Evolutionary conservation across 2,888 invertebrate genomes (phyloP).

Genomic region (Andrena bicolor): DNA sequence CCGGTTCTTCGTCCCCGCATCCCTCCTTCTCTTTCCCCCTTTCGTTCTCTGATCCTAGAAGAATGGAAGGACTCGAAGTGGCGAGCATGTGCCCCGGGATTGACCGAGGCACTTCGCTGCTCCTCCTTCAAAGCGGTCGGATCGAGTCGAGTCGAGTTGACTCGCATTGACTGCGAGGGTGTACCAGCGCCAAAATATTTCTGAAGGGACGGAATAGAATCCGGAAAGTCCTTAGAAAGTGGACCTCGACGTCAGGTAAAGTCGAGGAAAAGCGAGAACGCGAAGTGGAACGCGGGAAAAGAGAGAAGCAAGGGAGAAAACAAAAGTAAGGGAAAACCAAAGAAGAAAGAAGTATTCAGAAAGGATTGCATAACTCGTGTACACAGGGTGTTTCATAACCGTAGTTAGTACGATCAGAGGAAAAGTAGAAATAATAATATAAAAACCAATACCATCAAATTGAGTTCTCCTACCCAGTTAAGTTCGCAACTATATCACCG

Average conservation of each 20-base stretch:
- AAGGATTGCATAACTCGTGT: slow-evolving; percentile 29
- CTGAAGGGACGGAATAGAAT: slow-evolving; percentile 63
- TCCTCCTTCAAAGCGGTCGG: slow-evolving; percentile 53
- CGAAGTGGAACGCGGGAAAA: not conserved
- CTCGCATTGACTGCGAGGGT: slow-evolving; percentile 49
- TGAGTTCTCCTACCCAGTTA: no score
- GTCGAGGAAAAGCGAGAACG: slow-evolving; percentile 39
- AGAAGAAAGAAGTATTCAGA: slow-evolving; percentile 28
- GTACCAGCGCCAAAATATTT: slow-evolving; percentile 69
- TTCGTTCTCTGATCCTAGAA: slow-evolving; percentile 57
- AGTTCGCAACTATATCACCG: no score
- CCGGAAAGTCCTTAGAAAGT: slow-evolving; percentile 63
- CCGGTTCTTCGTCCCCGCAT: slow-evolving; percentile 7
- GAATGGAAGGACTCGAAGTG: slow-evolving; percentile 69
- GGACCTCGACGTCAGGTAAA: slow-evolving; percentile 35
- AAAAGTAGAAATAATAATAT: not conserved
- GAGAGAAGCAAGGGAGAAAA: not conserved
- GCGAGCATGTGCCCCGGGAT: slow-evolving; percentile 69
- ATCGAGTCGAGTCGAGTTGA: slow-evolving; percentile 38
- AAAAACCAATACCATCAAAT: no score
- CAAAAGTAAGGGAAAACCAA: not conserved
- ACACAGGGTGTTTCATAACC: not conserved
- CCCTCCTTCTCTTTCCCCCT: slow-evolving; percentile 1
- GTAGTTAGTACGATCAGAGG: not conserved
- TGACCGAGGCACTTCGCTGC: slow-evolving; percentile 63